These are phyloP conservation scores for Brachirus orientalis DNA, from an alignment of 2,113 vertebrate genomes.

Conservation along the genomic window DNA sequence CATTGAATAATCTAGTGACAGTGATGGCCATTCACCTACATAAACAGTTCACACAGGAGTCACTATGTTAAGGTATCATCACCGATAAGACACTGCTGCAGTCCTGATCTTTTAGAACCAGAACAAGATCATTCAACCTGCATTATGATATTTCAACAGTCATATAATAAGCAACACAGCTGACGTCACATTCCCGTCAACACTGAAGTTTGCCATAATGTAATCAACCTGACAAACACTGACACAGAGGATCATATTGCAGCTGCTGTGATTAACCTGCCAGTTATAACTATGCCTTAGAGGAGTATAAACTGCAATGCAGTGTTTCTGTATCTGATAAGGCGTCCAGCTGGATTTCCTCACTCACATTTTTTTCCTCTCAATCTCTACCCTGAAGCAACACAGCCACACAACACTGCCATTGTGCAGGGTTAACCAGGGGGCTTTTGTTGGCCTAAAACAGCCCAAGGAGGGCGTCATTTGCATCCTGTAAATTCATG, in stretches of 20 bases:
- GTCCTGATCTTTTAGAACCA: no score
- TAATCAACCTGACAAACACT: not conserved
- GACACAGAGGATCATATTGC: not conserved
- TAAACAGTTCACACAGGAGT: no score
- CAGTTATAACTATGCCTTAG: not conserved
- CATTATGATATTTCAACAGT: no score
- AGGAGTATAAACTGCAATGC: not conserved
- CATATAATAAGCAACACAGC: no score
- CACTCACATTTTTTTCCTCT: constrained; percentile 20
- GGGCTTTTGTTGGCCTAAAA: constrained; percentile 48
- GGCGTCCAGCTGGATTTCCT: constrained; percentile 31
- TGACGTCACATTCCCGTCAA: no score
- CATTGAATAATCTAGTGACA: no score
- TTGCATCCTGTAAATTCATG: constrained; percentile 47
- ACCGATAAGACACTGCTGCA: no score
- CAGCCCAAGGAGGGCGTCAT: constrained; percentile 41
- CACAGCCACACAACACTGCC: constrained; percentile 17
- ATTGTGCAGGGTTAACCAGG: constrained; percentile 24
- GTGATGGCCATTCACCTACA: no score
- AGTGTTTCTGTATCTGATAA: no score
- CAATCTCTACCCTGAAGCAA: constrained; percentile 43
- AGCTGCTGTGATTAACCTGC: not conserved
- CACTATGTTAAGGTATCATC: no score
- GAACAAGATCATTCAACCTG: no score
- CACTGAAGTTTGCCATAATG: no score